phyloP scores from a whole-genome alignment of 2,113 vertebrate species.

The Cettia cetti region DNA sequence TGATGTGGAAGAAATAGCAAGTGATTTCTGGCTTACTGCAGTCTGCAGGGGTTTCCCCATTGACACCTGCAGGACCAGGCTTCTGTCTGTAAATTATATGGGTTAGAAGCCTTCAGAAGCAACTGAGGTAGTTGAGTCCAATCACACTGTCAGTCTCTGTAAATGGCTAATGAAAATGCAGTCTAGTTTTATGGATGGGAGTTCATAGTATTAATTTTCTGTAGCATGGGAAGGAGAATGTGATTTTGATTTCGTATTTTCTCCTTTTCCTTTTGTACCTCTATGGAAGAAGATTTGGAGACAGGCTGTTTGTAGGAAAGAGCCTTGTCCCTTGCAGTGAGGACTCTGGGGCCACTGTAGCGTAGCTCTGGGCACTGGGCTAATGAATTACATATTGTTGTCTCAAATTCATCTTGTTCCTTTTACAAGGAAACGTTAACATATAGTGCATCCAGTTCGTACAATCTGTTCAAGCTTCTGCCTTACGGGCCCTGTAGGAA shows the following conservation, averaged over 20 bases:
- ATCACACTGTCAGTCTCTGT: neutral
- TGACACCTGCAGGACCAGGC: neutral
- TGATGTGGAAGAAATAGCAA: neutral
- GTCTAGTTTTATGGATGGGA: neutral
- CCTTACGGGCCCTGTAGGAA: conserved; percentile 46
- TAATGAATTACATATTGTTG: neutral
- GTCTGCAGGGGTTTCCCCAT: neutral
- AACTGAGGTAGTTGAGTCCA: neutral
- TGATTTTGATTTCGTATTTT: neutral
- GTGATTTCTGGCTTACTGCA: neutral
- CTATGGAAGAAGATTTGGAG: neutral
- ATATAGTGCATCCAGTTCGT: conserved; percentile 16
- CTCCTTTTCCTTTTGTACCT: neutral
- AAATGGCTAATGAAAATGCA: neutral
- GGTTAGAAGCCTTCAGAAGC: neutral
- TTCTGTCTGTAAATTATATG: neutral
- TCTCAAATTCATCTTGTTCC: conserved; percentile 64
- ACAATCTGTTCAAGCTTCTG: conserved; percentile 62
- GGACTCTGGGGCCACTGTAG: neutral
- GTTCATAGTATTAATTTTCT: neutral
- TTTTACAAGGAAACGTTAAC: conserved; percentile 56
- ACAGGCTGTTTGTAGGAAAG: neutral
- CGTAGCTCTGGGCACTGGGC: neutral
- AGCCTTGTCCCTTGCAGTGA: neutral
- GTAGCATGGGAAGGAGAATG: neutral